These are phyloP conservation scores for Helicoverpa zea DNA, from an alignment of 1,140 invertebrate genomes.

Conservation along the genomic window DNA sequence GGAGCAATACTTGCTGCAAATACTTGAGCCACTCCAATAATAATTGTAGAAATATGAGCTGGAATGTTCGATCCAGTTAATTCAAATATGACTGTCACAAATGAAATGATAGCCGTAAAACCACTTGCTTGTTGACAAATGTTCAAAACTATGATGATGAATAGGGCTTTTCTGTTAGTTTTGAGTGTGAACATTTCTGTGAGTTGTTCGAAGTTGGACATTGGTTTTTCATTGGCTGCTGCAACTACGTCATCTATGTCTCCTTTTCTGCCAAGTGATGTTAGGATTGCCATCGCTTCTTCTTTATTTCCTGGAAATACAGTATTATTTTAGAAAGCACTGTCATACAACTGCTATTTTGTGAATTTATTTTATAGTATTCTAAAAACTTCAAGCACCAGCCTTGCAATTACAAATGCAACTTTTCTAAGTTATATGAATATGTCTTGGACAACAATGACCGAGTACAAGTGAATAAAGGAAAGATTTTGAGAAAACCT, in stretches of 20 bases:
- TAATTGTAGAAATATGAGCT: constrained; percentile 53
- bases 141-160: constrained; percentile 47
- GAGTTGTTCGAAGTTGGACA: constrained; percentile 42
- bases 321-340: neutral
- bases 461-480: too few relatives aligned
- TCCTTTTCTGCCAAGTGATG: constrained; percentile 51
- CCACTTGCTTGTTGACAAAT: constrained; percentile 76
- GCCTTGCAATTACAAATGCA: too few relatives aligned
- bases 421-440: too few relatives aligned
- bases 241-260: constrained; percentile 53
- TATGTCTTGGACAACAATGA: too few relatives aligned
- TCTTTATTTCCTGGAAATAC: constrained; percentile 51
- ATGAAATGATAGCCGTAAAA: constrained; percentile 84
- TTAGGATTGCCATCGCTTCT: constrained; percentile 51
- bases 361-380: too few relatives aligned
- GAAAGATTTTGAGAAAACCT: too few relatives aligned
- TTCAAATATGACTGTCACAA: constrained; percentile 80
- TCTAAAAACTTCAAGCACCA: too few relatives aligned
- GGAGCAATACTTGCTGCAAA: constrained; percentile 64
- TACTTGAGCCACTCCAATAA: constrained; percentile 80
- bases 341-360: neutral
- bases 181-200: constrained; percentile 56
- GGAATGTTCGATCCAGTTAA: constrained; percentile 57
- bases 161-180: constrained; percentile 57
- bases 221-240: constrained; percentile 32